Evolutionary conservation across 2,113 vertebrate species (phyloP), one percentile per base, ranked within the genome.

Genomic region (Misgurnus anguillicaudatus): DNA sequence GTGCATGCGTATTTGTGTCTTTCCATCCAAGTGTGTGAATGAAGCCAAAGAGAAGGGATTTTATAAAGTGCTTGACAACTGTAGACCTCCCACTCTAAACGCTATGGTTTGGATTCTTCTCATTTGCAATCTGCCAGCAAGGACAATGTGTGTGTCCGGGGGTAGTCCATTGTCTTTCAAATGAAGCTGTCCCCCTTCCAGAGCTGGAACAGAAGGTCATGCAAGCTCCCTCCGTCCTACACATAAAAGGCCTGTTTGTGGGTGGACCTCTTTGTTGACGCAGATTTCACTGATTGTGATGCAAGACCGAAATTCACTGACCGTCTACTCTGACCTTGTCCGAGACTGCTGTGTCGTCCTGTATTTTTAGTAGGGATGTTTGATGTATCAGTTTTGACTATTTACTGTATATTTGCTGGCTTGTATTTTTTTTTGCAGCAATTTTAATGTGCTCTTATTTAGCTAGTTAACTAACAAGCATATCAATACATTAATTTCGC

Each of bases 41-140:
- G 63, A 86, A 86, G 86, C 86, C 87, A 87, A 86, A 84, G 78
- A 64, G 69, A 86, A 85, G 84, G 75, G 85, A 89, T 87, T 91
- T 88, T 91, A 91, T 90, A 90, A 90, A 91, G 87, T 79, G 53
- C 87, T 85, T 90, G 89, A 91, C 89, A 90, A 88, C 76, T 88
- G 86, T 88, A 87, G 89, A 89, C 90, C 90, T 91, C 90, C 90
- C 85, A 90, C 88, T 88, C 84, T 72, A 85, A 87, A 85, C 85
- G 82, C 86, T 84, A 66, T 81, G 83, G 82, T 85, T 90, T 80
- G 71, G 71, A 87, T 89, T 89, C 85, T 88, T 76, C 75, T 86
- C 77, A 86, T 60, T 85, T 85, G 81, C 75, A 82, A 81, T 84
- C 87, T 88, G 87, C 84, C 48, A 41, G 17, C 77, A 77, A 80